These are phyloP conservation scores for Diploptera punctata DNA, from an alignment of 2,888 invertebrate genomes.

Conservation along the genomic window DNA sequence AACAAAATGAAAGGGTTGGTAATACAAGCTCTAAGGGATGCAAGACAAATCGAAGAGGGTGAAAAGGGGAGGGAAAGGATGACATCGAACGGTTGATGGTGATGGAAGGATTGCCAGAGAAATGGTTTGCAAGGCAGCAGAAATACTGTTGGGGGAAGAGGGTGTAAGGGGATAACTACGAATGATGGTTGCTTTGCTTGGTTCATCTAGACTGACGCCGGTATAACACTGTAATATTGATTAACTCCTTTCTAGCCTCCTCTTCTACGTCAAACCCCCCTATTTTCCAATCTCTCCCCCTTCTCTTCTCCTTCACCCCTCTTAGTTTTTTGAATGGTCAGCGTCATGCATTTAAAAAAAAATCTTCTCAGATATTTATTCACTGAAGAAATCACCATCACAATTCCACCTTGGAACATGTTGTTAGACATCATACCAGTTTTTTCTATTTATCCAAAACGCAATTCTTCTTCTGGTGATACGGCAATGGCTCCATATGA, in stretches of 20 bases:
- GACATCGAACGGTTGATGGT: constrained; percentile 13
- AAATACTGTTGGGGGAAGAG: constrained; percentile 17
- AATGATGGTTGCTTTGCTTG: constrained; percentile 38
- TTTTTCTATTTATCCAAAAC: too few relatives aligned
- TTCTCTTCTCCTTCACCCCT: constrained; percentile 21
- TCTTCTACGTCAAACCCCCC: constrained; percentile 36
- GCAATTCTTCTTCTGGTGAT: too few relatives aligned
- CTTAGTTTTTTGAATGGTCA: constrained; percentile 22
- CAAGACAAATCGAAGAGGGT: constrained; percentile 22
- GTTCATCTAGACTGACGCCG: constrained; percentile 36
- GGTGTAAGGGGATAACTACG: constrained; percentile 35
- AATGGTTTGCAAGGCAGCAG: constrained; percentile 26
- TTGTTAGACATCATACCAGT: too few relatives aligned
- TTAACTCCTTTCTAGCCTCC: constrained; percentile 35
- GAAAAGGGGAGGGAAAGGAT: too few relatives aligned
- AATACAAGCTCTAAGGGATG: background rate
- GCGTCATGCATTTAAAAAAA: background rate
- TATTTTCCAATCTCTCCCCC: constrained; percentile 37
- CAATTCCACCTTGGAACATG: too few relatives aligned
- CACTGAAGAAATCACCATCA: background rate
- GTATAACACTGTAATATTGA: constrained; percentile 36
- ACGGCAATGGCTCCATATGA: too few relatives aligned
- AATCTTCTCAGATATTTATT: background rate
- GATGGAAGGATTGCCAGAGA: constrained; percentile 21
- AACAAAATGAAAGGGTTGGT: constrained; percentile 1